Percentiles rank a stretch among this genome's conserved stretches.
Evolutionary conservation across 2,797 vertebrate species (phyloP).

Genomic region (Ctenochaetus hawaiiensis): DNA sequence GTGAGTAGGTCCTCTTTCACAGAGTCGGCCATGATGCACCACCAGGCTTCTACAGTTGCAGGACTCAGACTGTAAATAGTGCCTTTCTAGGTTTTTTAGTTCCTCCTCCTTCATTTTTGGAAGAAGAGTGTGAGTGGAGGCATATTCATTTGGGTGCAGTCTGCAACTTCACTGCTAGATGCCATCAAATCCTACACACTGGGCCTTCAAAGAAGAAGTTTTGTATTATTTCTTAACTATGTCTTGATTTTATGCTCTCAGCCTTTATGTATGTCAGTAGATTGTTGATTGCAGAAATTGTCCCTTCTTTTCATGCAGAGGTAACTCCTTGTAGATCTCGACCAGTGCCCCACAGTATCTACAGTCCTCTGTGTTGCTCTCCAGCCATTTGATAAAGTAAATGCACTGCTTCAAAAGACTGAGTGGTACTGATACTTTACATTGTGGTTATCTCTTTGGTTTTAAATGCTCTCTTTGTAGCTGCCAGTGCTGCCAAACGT

Average conservation of each 20-base stretch:
- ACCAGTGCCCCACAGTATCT: not conserved
- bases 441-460: conserved; percentile 4
- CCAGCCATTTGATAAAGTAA: not conserved
- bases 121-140: too few relatives aligned
- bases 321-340: not conserved
- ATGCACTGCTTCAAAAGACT: conserved; percentile 8
- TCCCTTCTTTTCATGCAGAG: not conserved
- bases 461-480: conserved; percentile 21
- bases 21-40: too few relatives aligned
- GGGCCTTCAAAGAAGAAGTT: not conserved
- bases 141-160: too few relatives aligned
- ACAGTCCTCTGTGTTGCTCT: not conserved
- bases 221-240: not conserved
- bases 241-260: not conserved
- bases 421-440: conserved; percentile 13
- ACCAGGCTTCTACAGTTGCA: too few relatives aligned
- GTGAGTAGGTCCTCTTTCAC: too few relatives aligned
- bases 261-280: not conserved
- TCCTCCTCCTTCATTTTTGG: too few relatives aligned
- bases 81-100: too few relatives aligned
- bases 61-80: too few relatives aligned
- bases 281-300: not conserved
- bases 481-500: conserved; percentile 1
- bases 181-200: too few relatives aligned
- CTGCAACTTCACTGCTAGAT: too few relatives aligned